Evolutionary conservation across 2,113 vertebrate species (phyloP), one percentile per base, ranked within the genome.

Genomic region (Hippoglossus stenolepis): DNA sequence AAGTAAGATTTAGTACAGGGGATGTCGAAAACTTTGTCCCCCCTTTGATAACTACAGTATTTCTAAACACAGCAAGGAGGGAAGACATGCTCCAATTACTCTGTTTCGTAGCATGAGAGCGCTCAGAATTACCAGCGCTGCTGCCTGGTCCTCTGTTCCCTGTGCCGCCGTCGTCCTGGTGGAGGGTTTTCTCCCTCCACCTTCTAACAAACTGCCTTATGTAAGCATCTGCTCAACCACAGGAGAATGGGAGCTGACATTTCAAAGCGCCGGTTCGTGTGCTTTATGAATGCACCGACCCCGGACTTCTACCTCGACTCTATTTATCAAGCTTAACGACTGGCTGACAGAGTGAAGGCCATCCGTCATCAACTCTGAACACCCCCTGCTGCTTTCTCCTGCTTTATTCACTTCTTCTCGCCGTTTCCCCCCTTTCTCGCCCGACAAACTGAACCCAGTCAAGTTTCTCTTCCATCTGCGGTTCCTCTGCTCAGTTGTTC

Each of bases 311-410:
- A 86, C 84, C 91, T 92, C 73, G 18, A 59, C 90, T 90, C 73
- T 86, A 94, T 94, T 91, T 74, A 93, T 94, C 93, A 93, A 58
- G 75, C 76, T 82, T 87, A 93, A 91, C 64, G 77, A 89, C 77
- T 54, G 65, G 89, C 79, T 93, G 93, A 94, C 92, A 93, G 93
- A 90, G 38, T 84, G 91, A 94, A 91, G 87, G 84, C 79, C 78
- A 73, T 93, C 93, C 86, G 82, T 95, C 93, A 94, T 87, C 92
- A 63, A 84, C 85, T 66, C 53, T 38, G 17, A 73, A 85, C 78
- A 63, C 79, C 69, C 63, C 31, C 63, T 54, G 67, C 77, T 79
- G 53, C 57, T 71, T 66, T 60, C 49, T 64, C 51, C 62, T 65
- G 67, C 69, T 65, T 70, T 28, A 24, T 28, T 54, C 70, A 15